A percentile compares a stretch with the other conserved stretches of the same genome.
Conservation (phyloP, 1,140 invertebrate species). For the Colletes latitarsis region DNA sequence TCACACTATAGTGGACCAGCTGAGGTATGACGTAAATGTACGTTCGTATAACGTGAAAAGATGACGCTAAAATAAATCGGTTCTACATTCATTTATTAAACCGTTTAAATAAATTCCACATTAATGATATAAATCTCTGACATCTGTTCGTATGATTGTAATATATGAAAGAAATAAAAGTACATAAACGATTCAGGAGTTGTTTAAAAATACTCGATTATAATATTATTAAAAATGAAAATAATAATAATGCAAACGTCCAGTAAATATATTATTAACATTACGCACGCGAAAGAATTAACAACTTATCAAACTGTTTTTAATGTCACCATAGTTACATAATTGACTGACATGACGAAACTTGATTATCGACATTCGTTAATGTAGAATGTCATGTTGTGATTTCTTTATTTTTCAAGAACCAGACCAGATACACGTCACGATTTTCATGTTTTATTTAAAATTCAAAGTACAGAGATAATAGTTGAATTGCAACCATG, state of each 20-base stretch:
- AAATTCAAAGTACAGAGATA: conserved; percentile 7
- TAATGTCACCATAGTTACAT: not conserved
- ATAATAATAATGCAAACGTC: not conserved
- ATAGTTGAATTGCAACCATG: not conserved
- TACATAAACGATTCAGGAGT: not conserved
- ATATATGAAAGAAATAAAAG: too few relatives aligned
- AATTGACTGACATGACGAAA: conserved; percentile 4
- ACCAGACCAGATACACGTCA: not conserved
- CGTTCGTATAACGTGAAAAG: too few relatives aligned
- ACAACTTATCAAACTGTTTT: not conserved
- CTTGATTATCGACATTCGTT: not conserved
- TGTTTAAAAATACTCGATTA: not conserved
- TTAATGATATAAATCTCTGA: too few relatives aligned
- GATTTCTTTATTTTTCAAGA: not conserved
- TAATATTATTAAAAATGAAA: too few relatives aligned
- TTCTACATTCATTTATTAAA: too few relatives aligned
- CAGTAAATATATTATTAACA: not conserved
- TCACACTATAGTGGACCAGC: too few relatives aligned
- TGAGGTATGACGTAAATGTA: too few relatives aligned
- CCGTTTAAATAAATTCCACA: too few relatives aligned
- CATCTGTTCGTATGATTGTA: too few relatives aligned
- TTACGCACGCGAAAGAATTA: not conserved
- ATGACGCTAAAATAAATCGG: too few relatives aligned
- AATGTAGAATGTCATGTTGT: not conserved
- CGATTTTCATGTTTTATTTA: not conserved